Base-by-base conservation (phyloP, 64 coral and sea anemone genomes). In the Orbicella faveolata region DNA sequence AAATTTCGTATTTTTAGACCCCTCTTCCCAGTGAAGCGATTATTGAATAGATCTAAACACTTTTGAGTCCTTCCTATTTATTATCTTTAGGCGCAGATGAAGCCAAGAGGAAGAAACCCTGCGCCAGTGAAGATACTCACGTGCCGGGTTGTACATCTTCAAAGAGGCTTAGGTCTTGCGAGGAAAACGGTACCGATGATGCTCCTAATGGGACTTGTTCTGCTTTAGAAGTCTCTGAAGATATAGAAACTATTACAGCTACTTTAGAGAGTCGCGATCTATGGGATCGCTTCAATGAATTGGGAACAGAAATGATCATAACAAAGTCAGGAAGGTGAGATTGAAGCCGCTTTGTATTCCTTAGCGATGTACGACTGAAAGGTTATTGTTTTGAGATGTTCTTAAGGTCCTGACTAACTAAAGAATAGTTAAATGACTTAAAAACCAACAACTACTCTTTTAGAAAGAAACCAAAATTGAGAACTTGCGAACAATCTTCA, bases 231-330 rank as follows among this genome's bases (percentile, higher is more conserved):
- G 37, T 59, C 53, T 36, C 74, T 66, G 79, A 95, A 64, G 89
- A 87, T 25, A 75, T 99, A 66, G 90, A 93, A 61, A 90, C 57
- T 79, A 79, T 95, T 10, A 79, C 88, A 23, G 88, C 95, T 70
- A 74, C 79, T 35, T 84, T 99, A 23, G 97, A 99, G 65, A 94
- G 97, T 30, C 87, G 89, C 88, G 97, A 99, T 54, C 66, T 99
- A 53, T 99, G 97, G 97, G 94, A 95, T 76, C 94, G 97, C 34
- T 99, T 99, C 68, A 99, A 99, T 64, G 97, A 99, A 54, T 52
- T 99, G 61, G 97, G 97, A 13, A 99, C 97, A 36, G 97, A 99
- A 88, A 99, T 99, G 97, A 99, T 99, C 77, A 99, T 99, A 88
- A 99, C 97, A 25, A 99, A 99, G 74, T 95, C 94, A 76, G 97